phyloP scores from a whole-genome alignment of 2,113 vertebrate species.

The Dermatemys mawii region DNA sequence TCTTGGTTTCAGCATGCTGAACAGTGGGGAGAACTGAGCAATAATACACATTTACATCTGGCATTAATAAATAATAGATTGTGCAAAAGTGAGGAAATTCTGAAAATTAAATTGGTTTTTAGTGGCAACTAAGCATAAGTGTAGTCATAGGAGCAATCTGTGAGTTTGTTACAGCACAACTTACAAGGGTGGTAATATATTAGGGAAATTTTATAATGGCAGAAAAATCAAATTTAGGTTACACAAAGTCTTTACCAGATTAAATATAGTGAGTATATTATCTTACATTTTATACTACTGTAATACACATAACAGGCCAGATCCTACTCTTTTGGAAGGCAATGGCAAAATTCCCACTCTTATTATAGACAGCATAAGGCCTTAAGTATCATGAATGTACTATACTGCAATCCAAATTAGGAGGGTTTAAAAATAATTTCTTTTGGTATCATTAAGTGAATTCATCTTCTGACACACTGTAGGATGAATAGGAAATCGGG shows the following conservation, averaged over 20 bases:
- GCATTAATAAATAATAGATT: slow-evolving; percentile 65
- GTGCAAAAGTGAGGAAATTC: slow-evolving; percentile 44
- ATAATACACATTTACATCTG: slow-evolving; percentile 20
- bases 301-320: neutral
- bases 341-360: accelerated
- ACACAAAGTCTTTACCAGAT: neutral
- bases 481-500: neutral
- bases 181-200: neutral
- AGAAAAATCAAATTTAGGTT: neutral
- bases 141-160: slow-evolving; percentile 15
- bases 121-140: slow-evolving; percentile 2
- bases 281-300: neutral
- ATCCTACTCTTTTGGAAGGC: neutral
- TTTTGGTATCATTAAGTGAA: neutral
- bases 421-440: neutral
- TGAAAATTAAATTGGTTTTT: slow-evolving; percentile 33
- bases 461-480: neutral
- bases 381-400: neutral
- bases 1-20: slow-evolving; percentile 65
- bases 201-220: neutral
- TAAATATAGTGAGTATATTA: neutral
- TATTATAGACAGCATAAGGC: neutral
- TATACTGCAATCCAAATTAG: neutral
- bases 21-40: slow-evolving; percentile 37
- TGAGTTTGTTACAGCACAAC: slow-evolving; percentile 3